Conservation (phyloP, 2,888 invertebrate species). For the Sphecodes monilicornis region DNA sequence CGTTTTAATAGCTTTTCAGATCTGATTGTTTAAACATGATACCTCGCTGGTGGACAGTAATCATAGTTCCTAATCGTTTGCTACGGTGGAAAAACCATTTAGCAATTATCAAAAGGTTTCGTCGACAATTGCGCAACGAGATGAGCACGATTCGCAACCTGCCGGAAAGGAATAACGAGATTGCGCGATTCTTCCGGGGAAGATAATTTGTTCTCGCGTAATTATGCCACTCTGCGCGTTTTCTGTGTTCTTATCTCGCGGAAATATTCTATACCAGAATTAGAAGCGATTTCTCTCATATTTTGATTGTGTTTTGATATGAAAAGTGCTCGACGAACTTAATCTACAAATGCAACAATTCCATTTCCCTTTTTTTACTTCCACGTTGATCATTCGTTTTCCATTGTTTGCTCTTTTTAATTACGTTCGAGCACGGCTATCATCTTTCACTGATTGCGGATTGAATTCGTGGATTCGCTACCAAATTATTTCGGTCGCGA, state of each 20-base stretch:
- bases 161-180: background rate
- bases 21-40: background rate
- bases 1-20: background rate
- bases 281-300: background rate
- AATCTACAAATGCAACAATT: background rate
- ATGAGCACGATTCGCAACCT: background rate
- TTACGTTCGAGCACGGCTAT: background rate
- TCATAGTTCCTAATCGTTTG: background rate
- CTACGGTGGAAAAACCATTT: background rate
- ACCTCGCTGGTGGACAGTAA: background rate
- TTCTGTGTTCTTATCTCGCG: slow-evolving; percentile 1
- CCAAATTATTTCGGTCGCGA: background rate
- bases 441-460: background rate
- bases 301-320: slow-evolving; percentile 1
- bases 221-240: background rate
- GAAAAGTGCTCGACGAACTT: background rate
- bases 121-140: slow-evolving; percentile 25
- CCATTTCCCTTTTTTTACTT: background rate
- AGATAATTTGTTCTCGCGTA: slow-evolving; percentile 16
- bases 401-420: background rate
- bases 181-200: slow-evolving; percentile 22
- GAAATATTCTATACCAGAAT: background rate
- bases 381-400: background rate
- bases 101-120: slow-evolving; percentile 11
- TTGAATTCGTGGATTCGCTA: background rate